These are phyloP conservation scores for Siniperca knerii DNA, from an alignment of 2,113 vertebrate species.

Conservation along the genomic window DNA sequence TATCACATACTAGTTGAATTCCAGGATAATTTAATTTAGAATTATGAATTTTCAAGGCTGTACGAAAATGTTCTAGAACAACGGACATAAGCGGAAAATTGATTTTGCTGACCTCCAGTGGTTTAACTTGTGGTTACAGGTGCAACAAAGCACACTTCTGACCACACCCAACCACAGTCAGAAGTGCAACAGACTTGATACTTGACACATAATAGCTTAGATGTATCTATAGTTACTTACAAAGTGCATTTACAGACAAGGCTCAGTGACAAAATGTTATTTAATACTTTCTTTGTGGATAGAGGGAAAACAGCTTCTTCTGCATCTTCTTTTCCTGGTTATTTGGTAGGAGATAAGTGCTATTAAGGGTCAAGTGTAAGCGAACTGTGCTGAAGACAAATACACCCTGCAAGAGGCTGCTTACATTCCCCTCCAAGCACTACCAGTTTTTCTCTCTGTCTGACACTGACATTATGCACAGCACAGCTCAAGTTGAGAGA, in stretches of 20 bases:
- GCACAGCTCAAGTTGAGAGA: conserved; percentile 43
- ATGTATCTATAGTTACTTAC: background rate
- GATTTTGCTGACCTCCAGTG: background rate
- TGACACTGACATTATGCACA: conserved; percentile 32
- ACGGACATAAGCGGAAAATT: background rate
- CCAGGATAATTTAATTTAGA: background rate
- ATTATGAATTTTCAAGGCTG: background rate
- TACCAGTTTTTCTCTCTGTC: conserved; percentile 18
- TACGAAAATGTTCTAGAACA: background rate
- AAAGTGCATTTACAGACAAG: background rate
- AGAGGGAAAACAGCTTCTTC: background rate
- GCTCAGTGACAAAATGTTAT: background rate
- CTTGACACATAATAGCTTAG: background rate
- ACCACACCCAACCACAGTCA: background rate
- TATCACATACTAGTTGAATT: background rate
- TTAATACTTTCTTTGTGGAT: background rate
- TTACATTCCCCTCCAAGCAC: conserved; percentile 27
- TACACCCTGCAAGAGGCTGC: background rate
- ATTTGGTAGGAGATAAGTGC: conserved; percentile 5
- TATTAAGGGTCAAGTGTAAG: conserved; percentile 9
- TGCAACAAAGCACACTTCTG: background rate
- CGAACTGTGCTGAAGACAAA: conserved; percentile 11
- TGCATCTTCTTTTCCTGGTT: background rate
- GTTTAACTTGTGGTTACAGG: background rate
- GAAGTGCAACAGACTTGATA: background rate